phyloP scores from a whole-genome alignment of 2,113 vertebrate genomes.

The Cairina moschata region DNA sequence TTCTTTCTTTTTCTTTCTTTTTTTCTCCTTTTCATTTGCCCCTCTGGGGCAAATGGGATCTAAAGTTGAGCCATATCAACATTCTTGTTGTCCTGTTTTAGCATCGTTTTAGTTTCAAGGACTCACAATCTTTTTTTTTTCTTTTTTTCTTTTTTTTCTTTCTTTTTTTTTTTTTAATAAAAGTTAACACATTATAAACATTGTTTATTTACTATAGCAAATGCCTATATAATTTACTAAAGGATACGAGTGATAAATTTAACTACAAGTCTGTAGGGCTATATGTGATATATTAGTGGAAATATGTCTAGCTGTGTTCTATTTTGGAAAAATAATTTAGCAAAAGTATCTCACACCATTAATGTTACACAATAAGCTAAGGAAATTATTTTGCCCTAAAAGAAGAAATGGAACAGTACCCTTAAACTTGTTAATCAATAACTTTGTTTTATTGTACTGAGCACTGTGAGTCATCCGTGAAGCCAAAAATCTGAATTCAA shows the following conservation, averaged over 20 bases:
- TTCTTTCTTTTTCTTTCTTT: too few species aligned
- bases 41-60: neutral
- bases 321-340: neutral
- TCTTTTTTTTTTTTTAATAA: too few species aligned
- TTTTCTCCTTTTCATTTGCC: neutral
- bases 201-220: neutral
- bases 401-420: fast-evolving
- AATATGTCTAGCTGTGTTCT: neutral
- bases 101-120: neutral
- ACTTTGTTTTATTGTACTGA: neutral
- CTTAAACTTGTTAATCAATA: neutral
- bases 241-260: neutral
- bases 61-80: neutral
- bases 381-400: neutral
- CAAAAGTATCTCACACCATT: neutral
- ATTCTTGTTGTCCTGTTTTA: neutral
- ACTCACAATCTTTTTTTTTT: neutral
- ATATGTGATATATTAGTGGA: neutral
- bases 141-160: too few species aligned
- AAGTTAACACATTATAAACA: neutral
- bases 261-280: neutral
- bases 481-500: neutral
- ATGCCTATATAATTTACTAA: too few species aligned
- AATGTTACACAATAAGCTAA: neutral
- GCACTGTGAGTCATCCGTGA: neutral